phyloP scores from a whole-genome alignment of 2,113 vertebrate genomes.

The Ptychochromis oligacanthus region DNA sequence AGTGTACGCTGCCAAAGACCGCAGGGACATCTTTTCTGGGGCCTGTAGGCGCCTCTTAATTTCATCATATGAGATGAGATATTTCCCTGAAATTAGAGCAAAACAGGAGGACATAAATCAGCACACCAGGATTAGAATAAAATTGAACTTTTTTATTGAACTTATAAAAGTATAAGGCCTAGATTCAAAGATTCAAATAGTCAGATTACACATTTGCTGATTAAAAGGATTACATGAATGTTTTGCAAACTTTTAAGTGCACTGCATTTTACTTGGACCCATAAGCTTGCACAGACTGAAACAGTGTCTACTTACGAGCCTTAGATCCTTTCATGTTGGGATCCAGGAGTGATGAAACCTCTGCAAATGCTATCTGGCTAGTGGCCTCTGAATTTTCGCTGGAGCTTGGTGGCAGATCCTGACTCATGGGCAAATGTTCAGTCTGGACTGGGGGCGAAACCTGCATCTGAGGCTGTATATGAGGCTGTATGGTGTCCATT shows the following conservation, averaged over 20 bases:
- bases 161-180: background rate
- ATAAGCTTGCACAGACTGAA: background rate
- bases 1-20: constrained; percentile 83
- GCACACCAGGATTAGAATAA: background rate
- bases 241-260: background rate
- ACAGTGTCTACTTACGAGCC: constrained; percentile 72
- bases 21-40: constrained; percentile 84
- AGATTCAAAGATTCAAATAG: background rate
- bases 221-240: background rate
- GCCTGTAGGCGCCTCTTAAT: constrained; percentile 81
- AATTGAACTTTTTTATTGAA: background rate
- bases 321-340: constrained; percentile 86
- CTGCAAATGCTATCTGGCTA: constrained; percentile 77
- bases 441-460: constrained; percentile 15
- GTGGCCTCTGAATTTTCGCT: constrained; percentile 12
- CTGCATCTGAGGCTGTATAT: constrained; percentile 67
- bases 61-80: constrained; percentile 82
- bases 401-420: constrained; percentile 31
- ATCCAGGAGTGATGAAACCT: constrained; percentile 82
- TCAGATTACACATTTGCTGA: background rate
- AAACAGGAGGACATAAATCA: background rate
- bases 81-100: constrained; percentile 67
- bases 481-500: constrained; percentile 64
- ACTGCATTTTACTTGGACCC: background rate
- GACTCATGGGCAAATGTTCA: constrained; percentile 45